Base-by-base conservation (phyloP, 2,113 vertebrate species). In the Cichladusa arquata region DNA sequence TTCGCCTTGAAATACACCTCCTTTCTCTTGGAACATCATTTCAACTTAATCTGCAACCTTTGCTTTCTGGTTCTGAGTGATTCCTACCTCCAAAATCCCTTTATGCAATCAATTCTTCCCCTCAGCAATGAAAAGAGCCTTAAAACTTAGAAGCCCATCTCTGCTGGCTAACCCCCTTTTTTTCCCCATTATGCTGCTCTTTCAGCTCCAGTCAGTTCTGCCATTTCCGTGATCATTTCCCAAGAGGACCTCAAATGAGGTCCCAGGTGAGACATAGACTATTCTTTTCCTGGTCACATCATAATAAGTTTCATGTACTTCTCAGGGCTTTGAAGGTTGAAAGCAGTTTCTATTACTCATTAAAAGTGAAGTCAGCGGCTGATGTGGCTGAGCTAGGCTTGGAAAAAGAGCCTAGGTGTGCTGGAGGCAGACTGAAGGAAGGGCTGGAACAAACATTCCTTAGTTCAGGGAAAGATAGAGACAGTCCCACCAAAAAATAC, bases 291-390 rank as follows among this genome's bases (percentile, higher is more conserved):
- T 45, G 69, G 82, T 79, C 90, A 83, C 53, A 92, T 92, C 92
- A 91, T 90, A 94, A 90, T 94, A 95, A 92, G 69, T 94, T 94
- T 90, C 83, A 84, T 88, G 67, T 86, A 81, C 48, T 90, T 82
- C 91, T 69, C 29, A 1, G 14, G 60, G 76, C 80, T 96, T 96
- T 97, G 90, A 96, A 95, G 44, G 64, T 95, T 96, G 88, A 96
- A 96, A 96, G 86, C 60, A 48, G 57, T 94, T 96, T 86, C 86
- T 92, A 31, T 93, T 92, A 90, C 80, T 96, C 92, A 92, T 88
- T 97, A 92, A 94, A 96, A 94, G 64, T 61, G 53, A 93, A 97
- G 94, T 90, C 85, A 83, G 82, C 0, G 0, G 67, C 58, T 91
- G 74, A 83, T 81, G 82, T 67, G 80, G 51, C 56, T 56, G 31